These are phyloP conservation scores for Meandrusa payeni DNA, from an alignment of 2,888 invertebrate species.

Conservation along the genomic window DNA sequence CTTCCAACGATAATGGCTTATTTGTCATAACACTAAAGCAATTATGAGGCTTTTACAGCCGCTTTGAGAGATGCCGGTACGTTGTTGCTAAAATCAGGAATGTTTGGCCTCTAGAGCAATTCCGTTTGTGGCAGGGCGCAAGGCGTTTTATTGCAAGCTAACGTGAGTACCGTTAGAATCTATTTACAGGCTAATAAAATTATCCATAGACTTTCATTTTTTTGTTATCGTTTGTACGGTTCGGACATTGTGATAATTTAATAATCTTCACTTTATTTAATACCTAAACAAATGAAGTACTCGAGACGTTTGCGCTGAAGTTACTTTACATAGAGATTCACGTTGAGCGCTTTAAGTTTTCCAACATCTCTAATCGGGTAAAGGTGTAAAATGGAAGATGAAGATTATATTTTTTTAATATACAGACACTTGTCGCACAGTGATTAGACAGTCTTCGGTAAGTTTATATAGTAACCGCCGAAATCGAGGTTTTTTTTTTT, in stretches of 20 bases:
- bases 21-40: slow-evolving; percentile 36
- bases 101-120: slow-evolving; percentile 3
- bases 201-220: background rate
- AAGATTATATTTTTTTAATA: too few species aligned
- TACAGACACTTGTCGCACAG: too few species aligned
- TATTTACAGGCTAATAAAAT: slow-evolving; percentile 19
- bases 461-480: too few species aligned
- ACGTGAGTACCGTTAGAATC: slow-evolving; percentile 31
- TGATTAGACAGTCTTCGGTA: too few species aligned
- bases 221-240: too few species aligned
- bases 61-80: slow-evolving; percentile 51
- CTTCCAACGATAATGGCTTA: slow-evolving; percentile 19
- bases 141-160: slow-evolving; percentile 45
- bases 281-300: too few species aligned
- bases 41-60: slow-evolving; percentile 58
- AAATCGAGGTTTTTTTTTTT: too few species aligned
- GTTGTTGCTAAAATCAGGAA: slow-evolving; percentile 29
- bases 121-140: slow-evolving; percentile 12
- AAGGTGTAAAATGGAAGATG: too few species aligned
- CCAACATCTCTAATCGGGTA: too few species aligned
- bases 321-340: too few species aligned
- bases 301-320: too few species aligned
- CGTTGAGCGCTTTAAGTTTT: too few species aligned
- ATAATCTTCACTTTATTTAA: background rate
- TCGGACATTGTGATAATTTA: background rate